These are phyloP conservation scores for Sceloporus undulatus DNA, from an alignment of 2,113 vertebrate genomes.

Conservation along the genomic window DNA sequence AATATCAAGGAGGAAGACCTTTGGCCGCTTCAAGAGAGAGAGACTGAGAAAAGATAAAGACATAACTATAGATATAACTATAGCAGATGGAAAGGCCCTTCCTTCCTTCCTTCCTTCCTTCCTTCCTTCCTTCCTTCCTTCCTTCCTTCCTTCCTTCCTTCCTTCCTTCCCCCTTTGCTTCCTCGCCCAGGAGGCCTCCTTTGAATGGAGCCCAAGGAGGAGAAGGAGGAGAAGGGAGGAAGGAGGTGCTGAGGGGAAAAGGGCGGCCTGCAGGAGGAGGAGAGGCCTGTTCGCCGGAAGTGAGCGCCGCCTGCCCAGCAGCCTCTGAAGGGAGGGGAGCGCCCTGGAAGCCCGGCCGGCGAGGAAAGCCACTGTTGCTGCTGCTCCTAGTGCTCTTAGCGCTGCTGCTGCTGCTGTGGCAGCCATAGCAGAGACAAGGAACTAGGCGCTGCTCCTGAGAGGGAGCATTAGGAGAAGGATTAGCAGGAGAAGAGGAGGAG, in stretches of 20 bases:
- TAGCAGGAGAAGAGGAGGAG: background rate
- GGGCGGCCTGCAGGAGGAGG: slow-evolving; percentile 25
- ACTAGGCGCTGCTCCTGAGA: too few species aligned
- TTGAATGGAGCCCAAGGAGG: background rate
- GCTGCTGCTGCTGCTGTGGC: too few species aligned
- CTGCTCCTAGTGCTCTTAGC: too few species aligned
- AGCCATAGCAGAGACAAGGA: slow-evolving; percentile 6
- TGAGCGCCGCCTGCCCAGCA: slow-evolving; percentile 23
- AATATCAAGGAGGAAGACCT: too few species aligned
- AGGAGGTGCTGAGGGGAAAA: background rate
- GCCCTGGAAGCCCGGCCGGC: slow-evolving; percentile 9
- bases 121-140: too few species aligned
- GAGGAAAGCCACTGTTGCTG: background rate
- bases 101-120: too few species aligned
- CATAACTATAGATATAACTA: background rate
- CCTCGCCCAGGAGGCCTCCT: too few species aligned
- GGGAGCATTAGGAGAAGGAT: background rate
- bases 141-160: too few species aligned
- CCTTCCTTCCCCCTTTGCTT: background rate
- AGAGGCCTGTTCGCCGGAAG: slow-evolving; percentile 61
- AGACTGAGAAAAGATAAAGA: too few species aligned
- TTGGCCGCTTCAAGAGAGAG: too few species aligned
- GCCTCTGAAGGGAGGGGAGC: background rate
- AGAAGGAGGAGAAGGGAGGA: background rate
- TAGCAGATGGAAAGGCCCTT: background rate